These are phyloP conservation scores for Anastrepha obliqua DNA, from an alignment of 1,140 invertebrate genomes.

Conservation along the genomic window DNA sequence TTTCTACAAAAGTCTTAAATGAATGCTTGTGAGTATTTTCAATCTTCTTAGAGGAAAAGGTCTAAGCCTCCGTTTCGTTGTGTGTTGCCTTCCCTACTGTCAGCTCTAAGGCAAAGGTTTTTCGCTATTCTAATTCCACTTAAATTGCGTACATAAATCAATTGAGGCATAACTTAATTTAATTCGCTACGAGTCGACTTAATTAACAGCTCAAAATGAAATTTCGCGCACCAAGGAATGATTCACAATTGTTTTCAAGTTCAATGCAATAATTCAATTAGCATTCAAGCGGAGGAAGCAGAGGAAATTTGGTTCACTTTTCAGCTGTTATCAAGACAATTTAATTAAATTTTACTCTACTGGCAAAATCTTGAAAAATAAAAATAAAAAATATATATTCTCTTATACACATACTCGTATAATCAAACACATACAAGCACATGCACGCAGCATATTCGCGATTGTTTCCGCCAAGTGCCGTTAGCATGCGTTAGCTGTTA, in stretches of 20 bases:
- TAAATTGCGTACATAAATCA: no score
- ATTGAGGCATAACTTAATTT: not conserved
- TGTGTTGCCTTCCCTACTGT: no score
- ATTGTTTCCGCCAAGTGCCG: not conserved
- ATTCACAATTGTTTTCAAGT: constrained; percentile 8
- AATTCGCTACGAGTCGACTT: not conserved
- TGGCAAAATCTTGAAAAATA: not conserved
- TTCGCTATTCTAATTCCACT: no score
- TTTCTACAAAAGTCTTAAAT: no score
- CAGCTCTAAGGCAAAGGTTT: no score
- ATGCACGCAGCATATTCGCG: not conserved
- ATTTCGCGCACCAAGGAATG: constrained; percentile 8
- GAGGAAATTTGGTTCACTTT: not conserved
- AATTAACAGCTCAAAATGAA: not conserved
- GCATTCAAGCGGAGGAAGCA: not conserved
- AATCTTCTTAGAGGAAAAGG: no score
- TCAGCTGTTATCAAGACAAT: not conserved
- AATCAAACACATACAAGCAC: not conserved
- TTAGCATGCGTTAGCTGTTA: constrained; percentile 18
- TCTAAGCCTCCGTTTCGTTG: no score
- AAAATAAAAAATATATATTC: not conserved
- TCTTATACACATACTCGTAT: not conserved
- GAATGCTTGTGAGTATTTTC: no score
- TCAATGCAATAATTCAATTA: constrained; percentile 35
- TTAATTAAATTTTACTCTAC: constrained; percentile 2